phyloP scores from a whole-genome alignment of 2,797 vertebrate species.

The Darevskia nairensis region DNA sequence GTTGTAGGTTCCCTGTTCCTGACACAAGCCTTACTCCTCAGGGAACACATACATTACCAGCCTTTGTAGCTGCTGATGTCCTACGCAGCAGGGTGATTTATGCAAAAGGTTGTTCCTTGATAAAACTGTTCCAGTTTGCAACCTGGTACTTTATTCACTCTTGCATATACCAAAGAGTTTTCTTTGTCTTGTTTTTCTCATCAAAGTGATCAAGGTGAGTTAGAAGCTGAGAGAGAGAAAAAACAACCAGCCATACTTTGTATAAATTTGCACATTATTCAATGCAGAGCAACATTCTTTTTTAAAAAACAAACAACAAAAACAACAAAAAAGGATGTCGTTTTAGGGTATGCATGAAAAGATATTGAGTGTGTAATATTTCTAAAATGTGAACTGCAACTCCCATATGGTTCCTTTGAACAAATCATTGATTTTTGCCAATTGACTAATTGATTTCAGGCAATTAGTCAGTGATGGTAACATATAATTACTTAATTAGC shows the following conservation, averaged over 20 bases:
- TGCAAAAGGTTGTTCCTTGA: background rate
- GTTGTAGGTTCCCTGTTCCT: too few relatives aligned
- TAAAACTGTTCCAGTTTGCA: background rate
- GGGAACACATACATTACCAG: background rate
- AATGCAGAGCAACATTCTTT: background rate
- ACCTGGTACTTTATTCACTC: background rate
- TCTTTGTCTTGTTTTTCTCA: slow-evolving; percentile 1
- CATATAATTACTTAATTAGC: slow-evolving; percentile 56
- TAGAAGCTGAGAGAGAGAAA: background rate
- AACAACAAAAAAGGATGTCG: background rate
- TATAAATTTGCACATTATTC: background rate
- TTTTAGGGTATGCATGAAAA: background rate
- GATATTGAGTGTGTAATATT: background rate
- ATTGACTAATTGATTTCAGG: slow-evolving; percentile 53
- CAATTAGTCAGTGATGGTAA: slow-evolving; percentile 59
- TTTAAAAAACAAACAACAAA: too few relatives aligned
- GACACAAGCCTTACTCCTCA: background rate
- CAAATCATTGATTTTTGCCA: slow-evolving; percentile 42
- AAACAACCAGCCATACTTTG: accelerated
- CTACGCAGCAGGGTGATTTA: background rate
- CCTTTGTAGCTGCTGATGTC: background rate
- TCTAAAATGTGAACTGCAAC: background rate
- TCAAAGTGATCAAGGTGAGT: slow-evolving; percentile 9
- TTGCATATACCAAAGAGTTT: background rate
- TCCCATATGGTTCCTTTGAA: slow-evolving; percentile 30